Evolutionary conservation across 2,888 invertebrate genomes (phyloP), one percentile per base, ranked within the genome.

Genomic region (Agonopterix arenella): DNA sequence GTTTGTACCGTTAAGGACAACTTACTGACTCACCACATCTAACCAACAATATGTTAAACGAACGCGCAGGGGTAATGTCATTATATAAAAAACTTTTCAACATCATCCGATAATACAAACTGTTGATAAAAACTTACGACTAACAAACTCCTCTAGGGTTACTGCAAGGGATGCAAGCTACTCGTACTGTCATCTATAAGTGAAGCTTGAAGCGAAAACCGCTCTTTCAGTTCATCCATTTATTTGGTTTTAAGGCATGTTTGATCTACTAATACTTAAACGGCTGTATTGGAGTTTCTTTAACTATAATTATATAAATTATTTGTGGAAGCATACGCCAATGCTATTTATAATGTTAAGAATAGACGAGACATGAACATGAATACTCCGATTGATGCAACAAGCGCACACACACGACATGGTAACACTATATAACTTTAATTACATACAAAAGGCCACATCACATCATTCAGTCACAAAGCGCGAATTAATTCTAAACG

Each of bases 381-480:
- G 70, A 68, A 62, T 73, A 75, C 64, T 75, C 66, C 70, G 76
- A 73, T 75, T 68, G 81, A 80, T 77, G 85, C 85, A 80, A 80
- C 80, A 85, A 85, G 84, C 88, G 69, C 80, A 77, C 80, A 76
- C 84, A 77, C 82, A 80, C 75, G 56, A 74, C 71, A 77, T 71
- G 58, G 57, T 77, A 78, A 77, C 76, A 73, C 73, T 76, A 77
- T 73, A 76, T 75, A 73, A 71, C 67, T 73, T 76, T 79, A 77
- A 73, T 69, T 71, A 84, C 83, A 84, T 86, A 83, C 83, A 85
- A 86, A 80, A 89, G 89, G 89, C 89, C 89, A 88, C 89, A 82
- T 78, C 85, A 88, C 89, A 88, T 85, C 86, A 84, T 88, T 84
- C 89, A 86, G 84, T 89, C 88, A 88, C 86, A 77, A 88, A 88